These are phyloP conservation scores for Andricus grossulariae DNA, from an alignment of 1,140 invertebrate species.

Conservation along the genomic window DNA sequence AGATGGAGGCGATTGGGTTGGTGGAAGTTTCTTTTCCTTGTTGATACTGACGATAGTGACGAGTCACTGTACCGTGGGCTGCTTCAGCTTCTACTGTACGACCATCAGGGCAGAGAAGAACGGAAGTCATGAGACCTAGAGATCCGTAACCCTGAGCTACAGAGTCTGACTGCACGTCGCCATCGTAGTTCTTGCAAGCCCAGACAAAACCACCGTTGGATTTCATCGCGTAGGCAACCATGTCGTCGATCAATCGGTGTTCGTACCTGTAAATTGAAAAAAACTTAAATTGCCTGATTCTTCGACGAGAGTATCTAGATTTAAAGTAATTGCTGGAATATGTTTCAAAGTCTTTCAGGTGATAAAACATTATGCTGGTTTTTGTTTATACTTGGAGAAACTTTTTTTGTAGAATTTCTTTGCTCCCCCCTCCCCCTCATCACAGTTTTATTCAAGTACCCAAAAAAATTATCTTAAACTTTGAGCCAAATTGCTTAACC, in stretches of 20 bases:
- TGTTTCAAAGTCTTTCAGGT: no score
- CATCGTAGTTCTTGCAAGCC: slow-evolving; percentile 99
- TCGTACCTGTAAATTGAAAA: slow-evolving; percentile 82
- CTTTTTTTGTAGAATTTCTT: no score
- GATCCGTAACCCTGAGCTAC: slow-evolving; percentile 97
- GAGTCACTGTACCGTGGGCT: slow-evolving; percentile 97
- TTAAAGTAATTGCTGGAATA: no score
- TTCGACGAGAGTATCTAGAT: no score
- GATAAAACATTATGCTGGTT: no score
- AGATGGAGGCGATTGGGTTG: slow-evolving; percentile 99
- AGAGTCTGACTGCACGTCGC: slow-evolving; percentile 98
- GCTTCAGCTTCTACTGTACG: slow-evolving; percentile 98
- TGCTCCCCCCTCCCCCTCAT: no score
- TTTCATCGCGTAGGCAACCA: slow-evolving; percentile 99
- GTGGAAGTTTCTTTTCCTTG: slow-evolving; percentile 98
- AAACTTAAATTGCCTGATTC: no score
- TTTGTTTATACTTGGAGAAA: no score
- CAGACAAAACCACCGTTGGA: slow-evolving; percentile 99
- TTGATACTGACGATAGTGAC: slow-evolving; percentile 95
- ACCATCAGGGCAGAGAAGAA: slow-evolving; percentile 95
- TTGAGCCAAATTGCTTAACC: no score
- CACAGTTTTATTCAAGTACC: no score
- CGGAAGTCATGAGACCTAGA: slow-evolving; percentile 96
- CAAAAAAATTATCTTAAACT: no score
- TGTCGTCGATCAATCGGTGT: slow-evolving; percentile 98